Evolutionary conservation across 1,140 invertebrate species (phyloP).

Genomic region (Cydia amplana): DNA sequence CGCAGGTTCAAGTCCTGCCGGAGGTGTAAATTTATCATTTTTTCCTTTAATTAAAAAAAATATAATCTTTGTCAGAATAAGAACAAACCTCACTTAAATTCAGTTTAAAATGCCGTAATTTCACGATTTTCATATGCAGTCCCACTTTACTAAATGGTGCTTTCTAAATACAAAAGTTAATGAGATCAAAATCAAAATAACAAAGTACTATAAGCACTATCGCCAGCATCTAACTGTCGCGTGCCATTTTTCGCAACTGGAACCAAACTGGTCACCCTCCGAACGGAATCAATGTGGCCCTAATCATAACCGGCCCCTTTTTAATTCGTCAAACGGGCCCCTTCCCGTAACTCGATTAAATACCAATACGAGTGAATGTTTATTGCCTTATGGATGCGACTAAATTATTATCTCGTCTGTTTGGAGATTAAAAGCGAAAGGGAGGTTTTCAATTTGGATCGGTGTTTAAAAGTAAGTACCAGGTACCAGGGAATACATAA

Average conservation of each 20-base stretch:
- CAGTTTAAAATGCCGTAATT: no score
- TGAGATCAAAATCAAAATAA: no score
- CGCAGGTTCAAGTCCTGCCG: no score
- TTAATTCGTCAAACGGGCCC: conserved; percentile 63
- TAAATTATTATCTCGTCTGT: conserved; percentile 27
- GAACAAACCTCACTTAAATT: no score
- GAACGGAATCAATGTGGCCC: conserved; percentile 11
- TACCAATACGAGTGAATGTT: conserved; percentile 24
- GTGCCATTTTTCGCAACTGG: background rate
- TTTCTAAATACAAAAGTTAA: no score
- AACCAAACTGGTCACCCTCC: background rate
- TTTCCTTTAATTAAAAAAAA: no score
- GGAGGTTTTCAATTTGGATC: background rate
- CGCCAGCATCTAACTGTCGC: background rate
- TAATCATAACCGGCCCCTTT: conserved; percentile 52
- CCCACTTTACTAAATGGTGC: no score
- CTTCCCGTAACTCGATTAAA: conserved; percentile 55
- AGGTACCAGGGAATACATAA: no score
- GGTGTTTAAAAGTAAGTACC: background rate
- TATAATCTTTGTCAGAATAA: no score
- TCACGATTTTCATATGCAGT: no score
- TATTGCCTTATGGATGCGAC: background rate
- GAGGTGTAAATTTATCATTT: no score
- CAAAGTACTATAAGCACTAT: background rate
- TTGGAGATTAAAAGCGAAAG: background rate